phyloP scores from a whole-genome alignment of 2,797 vertebrate genomes.

The Coilia nasus region DNA sequence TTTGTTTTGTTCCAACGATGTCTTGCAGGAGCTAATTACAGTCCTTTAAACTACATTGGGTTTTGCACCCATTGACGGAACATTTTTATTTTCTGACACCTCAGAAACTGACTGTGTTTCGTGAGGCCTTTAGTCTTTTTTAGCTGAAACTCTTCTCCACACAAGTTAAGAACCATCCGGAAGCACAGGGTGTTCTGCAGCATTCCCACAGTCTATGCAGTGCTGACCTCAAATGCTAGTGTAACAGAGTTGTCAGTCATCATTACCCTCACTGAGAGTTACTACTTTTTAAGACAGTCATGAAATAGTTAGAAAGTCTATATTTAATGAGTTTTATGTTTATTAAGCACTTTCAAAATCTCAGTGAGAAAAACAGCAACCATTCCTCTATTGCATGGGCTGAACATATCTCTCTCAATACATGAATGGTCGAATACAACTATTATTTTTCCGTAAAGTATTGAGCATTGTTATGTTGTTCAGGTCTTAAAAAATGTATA shows the following conservation, averaged over 20 bases:
- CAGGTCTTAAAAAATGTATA: too few relatives aligned
- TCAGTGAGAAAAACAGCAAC: too few relatives aligned
- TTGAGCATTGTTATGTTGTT: too few relatives aligned
- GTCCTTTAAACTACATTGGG: background rate
- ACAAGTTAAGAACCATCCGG: background rate
- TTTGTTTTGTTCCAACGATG: constrained; percentile 25
- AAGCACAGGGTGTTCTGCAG: background rate
- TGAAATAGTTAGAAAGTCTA: too few relatives aligned
- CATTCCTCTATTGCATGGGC: too few relatives aligned
- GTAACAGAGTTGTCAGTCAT: background rate
- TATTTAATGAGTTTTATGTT: too few relatives aligned
- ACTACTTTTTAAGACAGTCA: background rate
- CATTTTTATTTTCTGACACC: constrained; percentile 14
- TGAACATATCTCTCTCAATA: too few relatives aligned
- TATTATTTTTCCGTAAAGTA: too few relatives aligned
- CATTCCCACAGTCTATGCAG: background rate
- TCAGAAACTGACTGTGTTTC: background rate
- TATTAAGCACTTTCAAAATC: too few relatives aligned
- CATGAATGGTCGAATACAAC: too few relatives aligned
- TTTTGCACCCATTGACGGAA: constrained; percentile 3
- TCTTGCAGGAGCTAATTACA: constrained; percentile 22
- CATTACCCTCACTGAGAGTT: background rate
- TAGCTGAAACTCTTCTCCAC: background rate
- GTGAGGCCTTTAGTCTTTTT: background rate
- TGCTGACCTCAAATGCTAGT: background rate